Base-by-base conservation (phyloP, 30 jellyfish, hydroid and myxozoan genomes). In the Hydractinia symbiolongicarpus region DNA sequence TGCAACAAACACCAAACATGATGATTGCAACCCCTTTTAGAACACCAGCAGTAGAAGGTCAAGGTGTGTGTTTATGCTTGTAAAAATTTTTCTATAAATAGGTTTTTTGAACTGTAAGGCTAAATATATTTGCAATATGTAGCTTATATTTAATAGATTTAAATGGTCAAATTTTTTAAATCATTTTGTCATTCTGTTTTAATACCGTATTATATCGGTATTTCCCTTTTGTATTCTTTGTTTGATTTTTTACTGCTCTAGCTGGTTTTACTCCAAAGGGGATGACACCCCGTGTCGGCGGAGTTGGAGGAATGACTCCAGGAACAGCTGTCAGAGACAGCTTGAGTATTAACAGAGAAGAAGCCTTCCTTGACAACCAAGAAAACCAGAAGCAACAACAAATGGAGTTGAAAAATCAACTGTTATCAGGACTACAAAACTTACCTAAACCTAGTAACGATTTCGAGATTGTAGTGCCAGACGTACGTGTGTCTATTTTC, bases 191-290 rank as follows among this genome's bases (percentile, higher is more conserved):
- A 30, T 30, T 30, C 44, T 30, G 44, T 30, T 30, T 30, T 2
- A 30, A 0, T 30, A 30, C 44, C 2, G 2, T 30, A 30, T 0
- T 30, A 30, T 30, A 0, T 30, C 2, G 44, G 44, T 30, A 30
- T 30, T 30, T 30, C 44, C 44, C 44, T 30, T 30, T 30, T 30
- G n/a, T n/a, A n/a, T 30, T 30, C 44, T 2, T 2, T 30, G 1
- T 30, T 30, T 30, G n/a, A 16, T 55, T 6, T 76, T 54, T 62
- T 5, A 15, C 50, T 7, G 4, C 8, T n/a, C 66, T 55, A 19
- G 44, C 53, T 85, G 97, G 97, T 7, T 90, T 90, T 70, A 90
- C 97, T 7, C 97, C 97, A 9, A 82, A 78, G 64, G 95, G 95
- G n/a, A 87, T 80, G 76, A 86, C 97, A 6, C 97, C 95, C 0